Evolutionary conservation across 2,797 vertebrate genomes (phyloP), one percentile per base, ranked within the genome.

Genomic region (Cryptoprocta ferox): DNA sequence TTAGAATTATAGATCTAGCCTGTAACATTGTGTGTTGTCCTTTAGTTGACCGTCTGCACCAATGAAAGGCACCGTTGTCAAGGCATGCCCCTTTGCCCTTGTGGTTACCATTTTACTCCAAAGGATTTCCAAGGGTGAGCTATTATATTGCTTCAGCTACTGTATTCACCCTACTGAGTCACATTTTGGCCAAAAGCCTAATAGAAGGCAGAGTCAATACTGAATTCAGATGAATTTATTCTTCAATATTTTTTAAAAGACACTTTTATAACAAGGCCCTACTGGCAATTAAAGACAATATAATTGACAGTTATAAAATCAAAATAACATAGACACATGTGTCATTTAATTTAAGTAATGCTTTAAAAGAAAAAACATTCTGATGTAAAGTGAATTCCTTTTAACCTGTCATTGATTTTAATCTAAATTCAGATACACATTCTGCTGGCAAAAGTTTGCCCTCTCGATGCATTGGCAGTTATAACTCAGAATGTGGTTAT

Each of bases 51-150:
- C 97, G 98, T 99, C 98, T 99, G 98, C 30, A 0, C 94, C 98
- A 98, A 32, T 99, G 98, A 99, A 99, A 98, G 98, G 75, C 98
- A 91, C 96, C 94, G 97, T 98, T 99, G 98, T 99, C 95, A 95
- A 98, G 97, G 97, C 91, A 76, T 98, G 98, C 97, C 97, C 98
- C 95, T 98, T 98, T 98, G 98, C 97, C 98, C 98, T 97, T 98
- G 97, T 96, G 95, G 98, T 98, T 98, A 97, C 98, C 98, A 98
- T 97, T 98, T 97, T 98, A 96, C 86, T 98, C 97, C 95, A 95
- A 97, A 98, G 95, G 97, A 98, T 98, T 98, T 98, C 98, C 97
- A 99, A 98, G 98, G 97, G 91, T 97, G 96, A 98, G 97, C 97
- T 98, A 97, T 98, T 98, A 97, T 97, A 98, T 94, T 97, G 92